A percentile compares a stretch with the other conserved stretches of the same genome.
Evolutionary conservation across 2,888 invertebrate species (phyloP).

Genomic region (Deilephila porcellus): DNA sequence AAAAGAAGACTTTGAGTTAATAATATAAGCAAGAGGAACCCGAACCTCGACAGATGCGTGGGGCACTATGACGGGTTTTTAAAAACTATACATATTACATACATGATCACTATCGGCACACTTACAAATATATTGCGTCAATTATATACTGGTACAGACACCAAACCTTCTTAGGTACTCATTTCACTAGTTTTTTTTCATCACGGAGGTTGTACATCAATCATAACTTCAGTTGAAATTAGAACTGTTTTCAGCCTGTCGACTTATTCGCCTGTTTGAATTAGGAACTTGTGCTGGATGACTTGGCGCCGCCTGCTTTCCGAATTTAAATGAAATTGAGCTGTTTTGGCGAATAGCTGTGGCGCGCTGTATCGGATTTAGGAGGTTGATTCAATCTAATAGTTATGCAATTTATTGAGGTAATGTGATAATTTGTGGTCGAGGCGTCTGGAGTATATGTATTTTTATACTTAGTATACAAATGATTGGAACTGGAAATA

Average conservation of each 20-base stretch:
- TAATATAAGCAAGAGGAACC: too few relatives aligned
- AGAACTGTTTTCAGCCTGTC: conserved; percentile 20
- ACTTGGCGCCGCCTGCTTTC: conserved; percentile 42
- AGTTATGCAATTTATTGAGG: neutral
- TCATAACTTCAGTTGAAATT: neutral
- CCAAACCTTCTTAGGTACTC: too few relatives aligned
- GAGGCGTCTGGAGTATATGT: neutral
- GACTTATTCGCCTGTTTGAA: conserved; percentile 48
- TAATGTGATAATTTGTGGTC: neutral
- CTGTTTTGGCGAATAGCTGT: conserved; percentile 49
- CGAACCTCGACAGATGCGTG: too few relatives aligned
- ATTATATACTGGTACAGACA: too few relatives aligned
- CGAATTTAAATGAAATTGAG: conserved; percentile 54
- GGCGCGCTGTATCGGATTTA: conserved; percentile 12
- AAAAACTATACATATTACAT: too few relatives aligned
- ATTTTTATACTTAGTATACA: too few relatives aligned
- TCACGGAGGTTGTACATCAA: neutral
- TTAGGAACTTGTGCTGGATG: conserved; percentile 42
- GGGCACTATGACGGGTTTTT: too few relatives aligned
- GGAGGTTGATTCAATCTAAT: neutral
- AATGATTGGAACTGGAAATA: too few relatives aligned
- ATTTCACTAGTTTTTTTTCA: too few relatives aligned
- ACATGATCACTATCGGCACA: too few relatives aligned
- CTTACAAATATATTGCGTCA: too few relatives aligned
- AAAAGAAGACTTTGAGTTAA: too few relatives aligned